A percentile compares a stretch with the other conserved stretches of the same genome.
These are phyloP conservation scores for Melanotaenia parkinsoni DNA, from an alignment of 2,797 vertebrate genomes.

Conservation along the genomic window DNA sequence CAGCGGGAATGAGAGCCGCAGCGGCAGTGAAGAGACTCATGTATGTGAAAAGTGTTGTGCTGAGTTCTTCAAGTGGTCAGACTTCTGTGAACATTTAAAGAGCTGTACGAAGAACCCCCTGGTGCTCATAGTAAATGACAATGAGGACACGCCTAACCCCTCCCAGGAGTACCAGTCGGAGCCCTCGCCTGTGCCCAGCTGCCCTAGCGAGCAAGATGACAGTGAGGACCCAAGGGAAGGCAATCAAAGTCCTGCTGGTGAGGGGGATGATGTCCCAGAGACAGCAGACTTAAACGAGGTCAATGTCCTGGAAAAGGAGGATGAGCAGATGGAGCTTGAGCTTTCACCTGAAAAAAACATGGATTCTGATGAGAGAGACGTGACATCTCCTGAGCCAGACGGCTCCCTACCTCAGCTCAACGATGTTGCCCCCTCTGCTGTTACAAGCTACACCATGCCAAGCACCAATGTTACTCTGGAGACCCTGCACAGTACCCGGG, in stretches of 20 bases:
- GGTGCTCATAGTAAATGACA: slow-evolving; percentile 95
- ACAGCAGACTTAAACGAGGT: slow-evolving; percentile 73
- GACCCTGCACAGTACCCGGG: slow-evolving; percentile 97
- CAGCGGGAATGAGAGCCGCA: slow-evolving; percentile 94
- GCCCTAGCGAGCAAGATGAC: slow-evolving; percentile 89
- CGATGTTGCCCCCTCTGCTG: slow-evolving; percentile 82
- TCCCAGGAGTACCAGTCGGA: slow-evolving; percentile 88
- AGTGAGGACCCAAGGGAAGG: slow-evolving; percentile 89
- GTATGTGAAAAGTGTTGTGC: slow-evolving; percentile 97
- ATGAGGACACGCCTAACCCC: slow-evolving; percentile 88
- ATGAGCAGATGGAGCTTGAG: slow-evolving; percentile 96
- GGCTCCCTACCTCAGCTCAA: slow-evolving; percentile 90
- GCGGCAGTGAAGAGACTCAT: slow-evolving; percentile 95
- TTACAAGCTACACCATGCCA: slow-evolving; percentile 90
- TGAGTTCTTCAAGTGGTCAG: slow-evolving; percentile 98
- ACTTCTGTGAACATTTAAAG: slow-evolving; percentile 96
- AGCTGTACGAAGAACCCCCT: slow-evolving; percentile 94
- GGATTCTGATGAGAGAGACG: slow-evolving; percentile 83
- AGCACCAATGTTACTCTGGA: slow-evolving; percentile 99
- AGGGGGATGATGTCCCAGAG: slow-evolving; percentile 86
- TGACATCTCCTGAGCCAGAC: slow-evolving; percentile 84
- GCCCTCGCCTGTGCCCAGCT: slow-evolving; percentile 90
- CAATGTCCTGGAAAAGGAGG: slow-evolving; percentile 84
- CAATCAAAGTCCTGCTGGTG: slow-evolving; percentile 79
- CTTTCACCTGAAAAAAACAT: slow-evolving; percentile 84